phyloP scores from a whole-genome alignment of 1,140 invertebrate species.

The Macrosteles quadrilineatus region DNA sequence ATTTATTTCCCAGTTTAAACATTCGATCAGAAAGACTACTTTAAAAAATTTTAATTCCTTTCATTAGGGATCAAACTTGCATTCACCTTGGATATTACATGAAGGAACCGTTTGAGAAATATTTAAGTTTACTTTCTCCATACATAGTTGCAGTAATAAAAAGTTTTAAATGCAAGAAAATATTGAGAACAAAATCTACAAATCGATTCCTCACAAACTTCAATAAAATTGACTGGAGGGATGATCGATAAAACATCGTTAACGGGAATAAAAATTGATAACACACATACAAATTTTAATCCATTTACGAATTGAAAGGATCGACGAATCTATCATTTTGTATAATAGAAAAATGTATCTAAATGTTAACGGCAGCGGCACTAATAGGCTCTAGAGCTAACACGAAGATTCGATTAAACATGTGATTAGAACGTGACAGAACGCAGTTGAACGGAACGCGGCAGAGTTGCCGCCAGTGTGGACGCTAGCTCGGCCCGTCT shows the following conservation, averaged over 20 bases:
- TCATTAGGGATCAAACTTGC: no score
- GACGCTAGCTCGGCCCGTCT: neutral
- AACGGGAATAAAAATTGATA: neutral
- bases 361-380: slow-evolving; percentile 8
- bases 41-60: no score
- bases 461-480: neutral
- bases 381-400: slow-evolving; percentile 22
- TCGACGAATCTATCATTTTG: slow-evolving; percentile 2
- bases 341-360: slow-evolving; percentile 14
- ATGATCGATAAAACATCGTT: neutral
- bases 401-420: slow-evolving; percentile 26
- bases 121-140: no score
- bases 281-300: slow-evolving; percentile 1
- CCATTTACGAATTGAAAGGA: neutral
- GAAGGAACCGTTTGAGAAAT: no score
- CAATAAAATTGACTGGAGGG: neutral
- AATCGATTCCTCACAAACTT: neutral
- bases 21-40: no score
- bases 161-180: no score
- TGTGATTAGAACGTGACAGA: slow-evolving; percentile 15
- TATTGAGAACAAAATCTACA: neutral
- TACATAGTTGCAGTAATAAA: no score
- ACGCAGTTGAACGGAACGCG: neutral
- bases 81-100: no score
- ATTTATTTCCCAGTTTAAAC: no score